phyloP scores from a whole-genome alignment of 2,888 invertebrate species.

The Luperina testacea region DNA sequence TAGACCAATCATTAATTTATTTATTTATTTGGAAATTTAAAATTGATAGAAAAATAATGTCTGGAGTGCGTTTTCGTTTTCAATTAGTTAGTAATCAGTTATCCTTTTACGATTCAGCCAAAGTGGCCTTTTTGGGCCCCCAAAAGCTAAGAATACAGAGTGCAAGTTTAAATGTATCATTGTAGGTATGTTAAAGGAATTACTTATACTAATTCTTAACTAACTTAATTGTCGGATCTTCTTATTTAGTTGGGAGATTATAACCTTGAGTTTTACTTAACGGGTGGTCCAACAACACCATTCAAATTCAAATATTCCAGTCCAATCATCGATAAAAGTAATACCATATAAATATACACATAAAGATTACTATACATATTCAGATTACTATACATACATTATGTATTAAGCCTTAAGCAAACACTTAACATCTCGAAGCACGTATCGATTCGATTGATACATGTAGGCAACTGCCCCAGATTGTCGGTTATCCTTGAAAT shows the following conservation, averaged over 20 bases:
- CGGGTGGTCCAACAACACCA: slow-evolving; percentile 16
- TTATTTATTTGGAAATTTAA: too few species aligned
- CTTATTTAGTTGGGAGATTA: too few species aligned
- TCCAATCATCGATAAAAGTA: slow-evolving; percentile 40
- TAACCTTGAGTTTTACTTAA: slow-evolving; percentile 21
- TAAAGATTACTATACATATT: too few species aligned
- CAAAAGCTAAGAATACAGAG: neutral
- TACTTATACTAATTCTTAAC: neutral
- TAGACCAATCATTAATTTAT: neutral
- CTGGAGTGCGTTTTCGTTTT: too few species aligned
- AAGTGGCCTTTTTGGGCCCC: too few species aligned
- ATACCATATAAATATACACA: slow-evolving; percentile 13
- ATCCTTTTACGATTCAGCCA: too few species aligned
- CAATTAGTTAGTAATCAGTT: too few species aligned
- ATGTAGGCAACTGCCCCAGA: slow-evolving; percentile 24
- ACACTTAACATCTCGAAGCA: slow-evolving; percentile 30
- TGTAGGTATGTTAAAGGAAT: neutral
- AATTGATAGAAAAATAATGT: neutral
- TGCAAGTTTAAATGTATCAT: neutral
- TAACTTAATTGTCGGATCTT: neutral
- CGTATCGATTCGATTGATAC: slow-evolving; percentile 47
- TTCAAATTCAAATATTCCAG: slow-evolving; percentile 19
- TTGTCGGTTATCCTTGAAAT: slow-evolving; percentile 48
- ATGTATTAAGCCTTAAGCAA: slow-evolving; percentile 35
- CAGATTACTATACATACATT: slow-evolving; percentile 17